Percentiles rank a stretch among this genome's conserved stretches.
These are phyloP conservation scores for Pseudomyrmex pallidus DNA, from an alignment of 1,140 invertebrate genomes.

Conservation along the genomic window DNA sequence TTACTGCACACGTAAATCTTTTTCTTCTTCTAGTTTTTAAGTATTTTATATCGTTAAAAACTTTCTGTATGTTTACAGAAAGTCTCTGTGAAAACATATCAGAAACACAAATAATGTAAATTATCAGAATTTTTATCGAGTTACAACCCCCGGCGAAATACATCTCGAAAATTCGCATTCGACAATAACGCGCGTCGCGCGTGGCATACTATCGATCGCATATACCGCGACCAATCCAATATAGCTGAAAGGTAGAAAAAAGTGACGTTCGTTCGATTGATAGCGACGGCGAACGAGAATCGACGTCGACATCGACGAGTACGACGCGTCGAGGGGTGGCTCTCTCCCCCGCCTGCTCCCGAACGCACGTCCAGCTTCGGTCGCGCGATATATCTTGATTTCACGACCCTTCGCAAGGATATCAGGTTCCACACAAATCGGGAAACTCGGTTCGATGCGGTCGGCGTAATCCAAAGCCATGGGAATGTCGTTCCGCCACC, in stretches of 20 bases:
- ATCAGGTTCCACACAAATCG: slow-evolving; percentile 85
- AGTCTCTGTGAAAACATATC: no score
- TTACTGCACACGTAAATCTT: background rate
- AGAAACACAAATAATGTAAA: background rate
- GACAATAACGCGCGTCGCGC: slow-evolving; percentile 12
- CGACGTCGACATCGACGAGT: slow-evolving; percentile 37
- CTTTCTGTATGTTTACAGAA: no score
- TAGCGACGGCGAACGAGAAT: slow-evolving; percentile 39
- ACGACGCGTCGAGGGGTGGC: slow-evolving; percentile 22
- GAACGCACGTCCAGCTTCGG: slow-evolving; percentile 23
- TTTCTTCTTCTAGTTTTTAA: background rate
- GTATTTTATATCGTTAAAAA: no score
- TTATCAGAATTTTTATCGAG: slow-evolving; percentile 13
- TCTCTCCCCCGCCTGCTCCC: background rate
- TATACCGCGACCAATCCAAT: slow-evolving; percentile 35
- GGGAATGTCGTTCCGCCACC: slow-evolving; percentile 70
- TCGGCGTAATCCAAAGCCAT: slow-evolving; percentile 78
- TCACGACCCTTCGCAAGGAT: slow-evolving; percentile 84
- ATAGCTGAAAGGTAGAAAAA: slow-evolving; percentile 47
- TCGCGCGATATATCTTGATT: slow-evolving; percentile 84
- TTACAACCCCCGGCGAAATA: background rate
- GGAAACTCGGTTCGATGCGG: slow-evolving; percentile 77
- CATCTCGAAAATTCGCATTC: background rate
- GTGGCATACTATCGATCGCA: slow-evolving; percentile 28
- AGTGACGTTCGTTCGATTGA: slow-evolving; percentile 55